Conservation (phyloP, 2,113 vertebrate species). For the Scomber japonicus region DNA sequence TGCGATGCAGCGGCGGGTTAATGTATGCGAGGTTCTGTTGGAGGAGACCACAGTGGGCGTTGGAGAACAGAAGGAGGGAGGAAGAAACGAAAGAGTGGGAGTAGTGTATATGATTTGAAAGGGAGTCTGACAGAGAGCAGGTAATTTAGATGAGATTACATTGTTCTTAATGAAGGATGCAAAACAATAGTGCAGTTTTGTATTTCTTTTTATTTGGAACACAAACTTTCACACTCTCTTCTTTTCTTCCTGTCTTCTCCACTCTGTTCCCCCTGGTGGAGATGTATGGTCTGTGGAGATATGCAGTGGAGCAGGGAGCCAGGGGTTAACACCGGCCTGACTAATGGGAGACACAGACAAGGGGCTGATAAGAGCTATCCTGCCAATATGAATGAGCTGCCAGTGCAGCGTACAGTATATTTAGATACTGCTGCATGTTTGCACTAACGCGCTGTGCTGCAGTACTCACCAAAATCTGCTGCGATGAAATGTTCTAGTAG, state of each 20-base stretch:
- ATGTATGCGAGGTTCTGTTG: neutral
- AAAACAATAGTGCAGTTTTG: neutral
- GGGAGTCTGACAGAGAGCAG: slow-evolving; percentile 23
- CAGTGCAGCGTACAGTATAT: neutral
- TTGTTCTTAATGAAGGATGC: slow-evolving; percentile 39
- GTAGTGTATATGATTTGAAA: slow-evolving; percentile 30
- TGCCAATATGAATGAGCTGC: slow-evolving; percentile 54
- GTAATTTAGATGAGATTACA: slow-evolving; percentile 29
- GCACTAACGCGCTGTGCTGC: neutral
- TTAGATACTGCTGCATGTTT: neutral
- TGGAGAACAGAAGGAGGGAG: slow-evolving; percentile 19
- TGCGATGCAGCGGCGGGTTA: slow-evolving; percentile 9
- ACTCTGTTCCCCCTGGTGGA: slow-evolving; percentile 26
- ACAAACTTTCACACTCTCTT: neutral
- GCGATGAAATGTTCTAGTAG: neutral
- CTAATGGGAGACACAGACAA: slow-evolving; percentile 50
- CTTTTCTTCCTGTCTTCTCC: neutral
- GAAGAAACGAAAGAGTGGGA: slow-evolving; percentile 28
- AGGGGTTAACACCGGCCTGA: slow-evolving; percentile 53
- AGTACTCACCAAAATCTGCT: no score
- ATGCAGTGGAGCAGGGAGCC: slow-evolving; percentile 24
- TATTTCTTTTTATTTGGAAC: slow-evolving; percentile 19
- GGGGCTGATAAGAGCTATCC: slow-evolving; percentile 34
- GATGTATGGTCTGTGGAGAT: slow-evolving; percentile 50
- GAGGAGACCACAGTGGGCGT: slow-evolving; percentile 17